phyloP scores from a whole-genome alignment of 1,140 invertebrate genomes.

The Trichonephila clavipes region DNA sequence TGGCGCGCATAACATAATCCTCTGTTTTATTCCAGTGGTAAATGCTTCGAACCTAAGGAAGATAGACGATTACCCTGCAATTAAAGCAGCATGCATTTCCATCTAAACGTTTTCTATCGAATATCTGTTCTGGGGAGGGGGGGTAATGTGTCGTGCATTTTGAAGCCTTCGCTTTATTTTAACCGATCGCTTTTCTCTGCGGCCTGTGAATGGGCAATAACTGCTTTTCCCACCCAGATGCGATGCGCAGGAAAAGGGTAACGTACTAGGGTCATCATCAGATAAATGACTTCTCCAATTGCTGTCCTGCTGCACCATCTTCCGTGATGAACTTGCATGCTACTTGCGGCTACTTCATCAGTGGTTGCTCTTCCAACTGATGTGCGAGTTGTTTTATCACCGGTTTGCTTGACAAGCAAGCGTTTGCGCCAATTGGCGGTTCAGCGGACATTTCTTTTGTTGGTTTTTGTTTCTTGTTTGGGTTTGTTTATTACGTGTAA shows the following conservation, averaged over 20 bases:
- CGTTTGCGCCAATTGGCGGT: background rate
- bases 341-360: conserved; percentile 8
- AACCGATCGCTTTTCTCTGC: background rate
- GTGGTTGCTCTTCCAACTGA: conserved; percentile 29
- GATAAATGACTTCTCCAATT: conserved; percentile 50
- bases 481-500: too few relatives aligned
- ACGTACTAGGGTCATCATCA: conserved; percentile 49
- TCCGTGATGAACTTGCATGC: conserved; percentile 36
- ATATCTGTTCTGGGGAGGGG: too few relatives aligned
- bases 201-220: conserved; percentile 61
- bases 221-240: conserved; percentile 55
- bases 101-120: background rate
- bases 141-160: background rate
- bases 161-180: conserved; percentile 10
- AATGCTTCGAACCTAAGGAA: background rate
- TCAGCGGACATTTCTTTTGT: background rate
- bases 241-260: conserved; percentile 48
- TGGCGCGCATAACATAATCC: conserved; percentile 9
- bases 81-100: background rate
- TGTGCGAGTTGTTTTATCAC: conserved; percentile 51
- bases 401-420: background rate
- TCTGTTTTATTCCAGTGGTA: background rate
- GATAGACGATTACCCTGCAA: conserved; percentile 21
- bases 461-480: background rate
- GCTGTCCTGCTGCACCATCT: conserved; percentile 8